Evolutionary conservation across 2,888 invertebrate species (phyloP), one percentile per base, ranked within the genome.

Genomic region (Cryptus armator): DNA sequence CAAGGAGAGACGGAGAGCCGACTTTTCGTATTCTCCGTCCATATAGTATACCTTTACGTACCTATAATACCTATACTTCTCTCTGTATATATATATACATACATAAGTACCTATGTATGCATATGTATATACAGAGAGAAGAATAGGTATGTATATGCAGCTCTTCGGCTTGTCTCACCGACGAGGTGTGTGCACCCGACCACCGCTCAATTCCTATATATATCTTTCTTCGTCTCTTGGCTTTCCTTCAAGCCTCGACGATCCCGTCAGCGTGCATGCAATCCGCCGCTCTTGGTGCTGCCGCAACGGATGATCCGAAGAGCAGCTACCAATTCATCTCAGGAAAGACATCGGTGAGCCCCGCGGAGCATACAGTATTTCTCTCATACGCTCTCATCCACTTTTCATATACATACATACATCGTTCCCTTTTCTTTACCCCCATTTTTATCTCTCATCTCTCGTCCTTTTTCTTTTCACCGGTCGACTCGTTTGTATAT

Each of bases 261-360:
- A 88, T 90, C 89, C 88, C 89, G 89, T 91, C 89, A 89, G 84
- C 87, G 87, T 88, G 88, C 90, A 90, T 90, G 90, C 90, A 83
- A 91, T 80, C 87, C 81, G 78, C 81, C 68, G 71, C 80, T 83
- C 78, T 64, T 48, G 77, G 74, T 14, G 81, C 76, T 43, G 84
- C 83, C 83, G 83, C 81, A 83, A 84, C 86, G 87, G 87, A 84
- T 87, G 74, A 75, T 44, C 84, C 81, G 56, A 72, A 62, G 83
- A 66, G 84, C 84, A 81, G 67, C 48, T 43, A 62, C 70, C 76
- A 43, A 87, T 80, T 87, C 84, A 43, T 86, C 88, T 85, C 68
- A 29, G 37, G 43, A 51, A 51, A 72, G 72, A 83, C 75, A 74
- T 44, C 56, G 64, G 64, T 53, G 68, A 80, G 68, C 66, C 44